Percentiles rank a stretch among this genome's conserved stretches.
Evolutionary conservation across 2,888 invertebrate species (phyloP).

Genomic region (Ommatoiulus sabulosus): DNA sequence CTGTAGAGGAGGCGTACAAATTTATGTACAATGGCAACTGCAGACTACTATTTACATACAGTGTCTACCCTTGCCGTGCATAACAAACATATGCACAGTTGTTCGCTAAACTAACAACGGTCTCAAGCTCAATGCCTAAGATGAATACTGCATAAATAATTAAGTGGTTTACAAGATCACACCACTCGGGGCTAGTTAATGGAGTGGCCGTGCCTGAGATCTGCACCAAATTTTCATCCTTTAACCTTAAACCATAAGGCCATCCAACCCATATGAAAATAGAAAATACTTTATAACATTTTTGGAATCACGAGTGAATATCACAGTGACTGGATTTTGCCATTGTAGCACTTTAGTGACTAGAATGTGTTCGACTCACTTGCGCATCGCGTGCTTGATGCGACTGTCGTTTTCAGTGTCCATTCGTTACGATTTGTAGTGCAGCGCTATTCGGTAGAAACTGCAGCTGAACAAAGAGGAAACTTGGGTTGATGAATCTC

Average conservation of each 20-base stretch:
- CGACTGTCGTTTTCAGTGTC: background rate
- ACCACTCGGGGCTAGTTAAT: background rate
- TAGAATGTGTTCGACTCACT: background rate
- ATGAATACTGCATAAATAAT: background rate
- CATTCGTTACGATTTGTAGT: background rate
- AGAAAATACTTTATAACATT: slow-evolving; percentile 6
- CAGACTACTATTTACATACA: no score
- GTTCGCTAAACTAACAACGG: background rate
- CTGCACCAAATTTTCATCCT: background rate
- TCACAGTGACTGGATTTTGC: background rate
- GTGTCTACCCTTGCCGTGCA: background rate
- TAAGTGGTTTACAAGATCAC: background rate
- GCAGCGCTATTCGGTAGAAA: background rate
- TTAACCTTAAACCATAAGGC: background rate
- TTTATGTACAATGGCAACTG: no score
- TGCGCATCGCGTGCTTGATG: background rate
- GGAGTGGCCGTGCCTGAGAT: background rate
- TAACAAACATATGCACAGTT: background rate
- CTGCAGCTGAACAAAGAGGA: background rate
- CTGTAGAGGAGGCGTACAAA: no score
- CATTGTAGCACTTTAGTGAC: slow-evolving; percentile 6
- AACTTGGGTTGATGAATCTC: background rate
- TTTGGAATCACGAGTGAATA: slow-evolving; percentile 20
- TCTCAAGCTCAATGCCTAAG: background rate
- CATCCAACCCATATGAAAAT: slow-evolving; percentile 22